Conservation (phyloP, 2,113 vertebrate species). For the Equus przewalskii region DNA sequence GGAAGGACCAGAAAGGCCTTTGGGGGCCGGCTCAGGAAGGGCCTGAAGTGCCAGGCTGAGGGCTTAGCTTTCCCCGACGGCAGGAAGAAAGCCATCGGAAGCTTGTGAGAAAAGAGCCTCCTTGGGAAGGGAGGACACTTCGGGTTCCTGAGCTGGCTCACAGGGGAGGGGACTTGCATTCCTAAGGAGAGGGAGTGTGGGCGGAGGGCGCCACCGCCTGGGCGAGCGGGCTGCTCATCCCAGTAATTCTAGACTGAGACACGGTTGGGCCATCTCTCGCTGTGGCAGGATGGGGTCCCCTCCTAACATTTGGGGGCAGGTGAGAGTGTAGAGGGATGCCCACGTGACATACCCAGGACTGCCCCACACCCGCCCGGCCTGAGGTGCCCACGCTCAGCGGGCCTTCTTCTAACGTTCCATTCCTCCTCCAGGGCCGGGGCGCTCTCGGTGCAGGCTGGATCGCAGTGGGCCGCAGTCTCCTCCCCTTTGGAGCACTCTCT, state of each 20-base stretch:
- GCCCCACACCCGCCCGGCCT: neutral
- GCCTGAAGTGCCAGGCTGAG: neutral
- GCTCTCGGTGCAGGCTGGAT: no score
- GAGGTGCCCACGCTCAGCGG: neutral
- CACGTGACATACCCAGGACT: accelerated
- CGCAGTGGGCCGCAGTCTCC: neutral
- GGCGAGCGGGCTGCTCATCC: neutral
- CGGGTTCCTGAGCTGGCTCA: neutral
- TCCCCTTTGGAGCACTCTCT: neutral
- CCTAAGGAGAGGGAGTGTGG: neutral
- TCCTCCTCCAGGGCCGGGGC: neutral
- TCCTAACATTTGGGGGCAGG: accelerated
- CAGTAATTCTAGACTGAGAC: neutral
- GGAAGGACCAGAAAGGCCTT: neutral
- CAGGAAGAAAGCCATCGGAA: neutral
- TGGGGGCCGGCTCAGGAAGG: neutral
- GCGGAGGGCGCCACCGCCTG: neutral
- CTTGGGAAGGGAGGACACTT: neutral
- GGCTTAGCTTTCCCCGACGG: neutral
- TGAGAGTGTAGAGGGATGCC: neutral
- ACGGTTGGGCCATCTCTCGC: accelerated
- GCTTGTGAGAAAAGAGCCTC: neutral
- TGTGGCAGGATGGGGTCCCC: neutral
- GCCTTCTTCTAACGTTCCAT: neutral
- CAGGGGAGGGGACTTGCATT: neutral